Conservation (phyloP, 2,797 vertebrate species). For the Caiman crocodilus region DNA sequence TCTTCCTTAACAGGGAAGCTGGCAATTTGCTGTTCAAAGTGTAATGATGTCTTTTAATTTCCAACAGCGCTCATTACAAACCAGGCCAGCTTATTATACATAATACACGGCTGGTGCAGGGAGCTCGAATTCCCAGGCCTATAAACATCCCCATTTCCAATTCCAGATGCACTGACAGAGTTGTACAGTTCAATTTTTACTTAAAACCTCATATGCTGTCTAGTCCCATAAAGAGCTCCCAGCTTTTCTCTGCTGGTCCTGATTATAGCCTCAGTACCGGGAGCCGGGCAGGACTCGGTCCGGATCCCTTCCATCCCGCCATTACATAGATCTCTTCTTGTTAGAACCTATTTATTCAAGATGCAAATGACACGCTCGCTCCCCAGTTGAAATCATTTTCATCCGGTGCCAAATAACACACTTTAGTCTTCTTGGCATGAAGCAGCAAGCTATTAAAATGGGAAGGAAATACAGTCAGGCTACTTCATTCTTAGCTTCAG, state of each 20-base stretch:
- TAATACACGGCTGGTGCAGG: slow-evolving; percentile 28
- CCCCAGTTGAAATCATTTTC: slow-evolving; percentile 43
- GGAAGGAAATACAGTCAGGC: slow-evolving; percentile 54
- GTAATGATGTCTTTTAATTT: slow-evolving; percentile 48
- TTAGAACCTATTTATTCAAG: slow-evolving; percentile 67
- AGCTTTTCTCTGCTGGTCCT: slow-evolving; percentile 61
- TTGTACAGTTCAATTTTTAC: slow-evolving; percentile 63
- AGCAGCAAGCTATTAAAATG: slow-evolving; percentile 53
- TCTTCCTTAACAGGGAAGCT: background rate
- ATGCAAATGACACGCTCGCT: slow-evolving; percentile 70
- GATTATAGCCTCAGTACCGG: slow-evolving; percentile 62
- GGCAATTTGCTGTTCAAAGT: background rate
- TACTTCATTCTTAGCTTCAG: slow-evolving; percentile 51
- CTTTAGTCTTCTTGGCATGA: slow-evolving; percentile 49
- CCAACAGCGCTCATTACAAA: slow-evolving; percentile 38
- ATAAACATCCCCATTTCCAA: slow-evolving; percentile 59
- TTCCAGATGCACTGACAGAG: slow-evolving; percentile 54
- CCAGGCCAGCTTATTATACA: slow-evolving; percentile 42
- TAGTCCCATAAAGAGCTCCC: slow-evolving; percentile 54
- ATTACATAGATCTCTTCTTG: slow-evolving; percentile 66
- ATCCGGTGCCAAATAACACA: slow-evolving; percentile 55
- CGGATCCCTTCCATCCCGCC: slow-evolving; percentile 68
- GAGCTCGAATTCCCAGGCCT: slow-evolving; percentile 34
- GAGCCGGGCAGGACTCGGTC: slow-evolving; percentile 53
- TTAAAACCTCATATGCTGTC: slow-evolving; percentile 53